Evolutionary conservation across 2,888 invertebrate genomes (phyloP).

Genomic region (Escarpia spicata): DNA sequence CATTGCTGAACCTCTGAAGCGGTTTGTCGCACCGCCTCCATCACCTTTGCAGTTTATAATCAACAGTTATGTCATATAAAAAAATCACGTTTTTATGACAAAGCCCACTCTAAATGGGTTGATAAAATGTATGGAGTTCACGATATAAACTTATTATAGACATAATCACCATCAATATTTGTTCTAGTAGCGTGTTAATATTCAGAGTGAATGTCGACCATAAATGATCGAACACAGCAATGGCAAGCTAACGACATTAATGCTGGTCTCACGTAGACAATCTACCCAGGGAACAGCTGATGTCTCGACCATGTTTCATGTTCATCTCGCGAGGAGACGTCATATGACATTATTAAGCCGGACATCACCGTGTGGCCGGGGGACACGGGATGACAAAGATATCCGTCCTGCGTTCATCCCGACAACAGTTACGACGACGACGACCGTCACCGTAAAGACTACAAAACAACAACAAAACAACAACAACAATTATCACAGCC

Average conservation of each 20-base stretch:
- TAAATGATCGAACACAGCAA: neutral
- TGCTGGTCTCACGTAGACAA: neutral
- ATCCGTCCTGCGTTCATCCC: neutral
- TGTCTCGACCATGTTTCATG: slow-evolving; percentile 3
- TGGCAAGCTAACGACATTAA: neutral
- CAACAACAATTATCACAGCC: neutral
- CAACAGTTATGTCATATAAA: neutral
- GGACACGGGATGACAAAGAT: neutral
- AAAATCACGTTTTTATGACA: neutral
- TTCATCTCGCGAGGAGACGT: neutral
- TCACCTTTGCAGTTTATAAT: no score
- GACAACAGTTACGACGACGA: neutral
- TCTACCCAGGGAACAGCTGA: neutral
- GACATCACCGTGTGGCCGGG: neutral
- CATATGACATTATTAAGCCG: slow-evolving; percentile 3
- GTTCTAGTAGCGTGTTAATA: neutral
- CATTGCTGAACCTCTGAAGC: no score
- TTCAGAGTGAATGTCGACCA: neutral
- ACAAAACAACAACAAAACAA: neutral
- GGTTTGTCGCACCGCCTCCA: no score
- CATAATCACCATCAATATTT: slow-evolving; percentile 1
- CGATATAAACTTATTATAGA: neutral
- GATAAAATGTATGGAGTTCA: neutral
- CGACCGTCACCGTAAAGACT: neutral
- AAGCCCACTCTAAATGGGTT: neutral